These are phyloP conservation scores for Apotomis betuletana DNA, from an alignment of 2,888 invertebrate species.

Conservation along the genomic window DNA sequence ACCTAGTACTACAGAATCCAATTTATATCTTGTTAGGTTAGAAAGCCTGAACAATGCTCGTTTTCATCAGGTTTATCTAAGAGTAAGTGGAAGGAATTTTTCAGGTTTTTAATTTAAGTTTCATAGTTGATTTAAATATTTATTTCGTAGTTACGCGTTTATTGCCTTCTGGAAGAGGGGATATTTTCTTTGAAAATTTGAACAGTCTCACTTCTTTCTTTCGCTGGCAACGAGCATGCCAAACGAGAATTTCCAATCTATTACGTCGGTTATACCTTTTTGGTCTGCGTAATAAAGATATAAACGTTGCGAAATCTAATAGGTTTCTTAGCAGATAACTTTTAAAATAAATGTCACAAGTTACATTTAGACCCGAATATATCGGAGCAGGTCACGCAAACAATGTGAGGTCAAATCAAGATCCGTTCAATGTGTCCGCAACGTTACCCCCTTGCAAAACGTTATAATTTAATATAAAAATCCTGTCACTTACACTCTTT, in stretches of 20 bases:
- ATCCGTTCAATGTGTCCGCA: background rate
- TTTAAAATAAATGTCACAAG: conserved; percentile 4
- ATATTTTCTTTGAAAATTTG: too few species aligned
- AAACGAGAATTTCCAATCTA: too few species aligned
- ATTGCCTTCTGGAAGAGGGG: too few species aligned
- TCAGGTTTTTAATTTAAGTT: too few species aligned
- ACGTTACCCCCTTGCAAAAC: background rate
- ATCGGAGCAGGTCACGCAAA: conserved; percentile 18
- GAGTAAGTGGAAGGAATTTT: too few species aligned
- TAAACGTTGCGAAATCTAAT: background rate
- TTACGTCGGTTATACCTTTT: too few species aligned
- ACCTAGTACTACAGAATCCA: conserved; percentile 24
- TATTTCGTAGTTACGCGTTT: too few species aligned
- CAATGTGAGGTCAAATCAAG: conserved; percentile 29
- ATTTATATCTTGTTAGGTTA: conserved; percentile 9
- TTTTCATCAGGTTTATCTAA: too few species aligned
- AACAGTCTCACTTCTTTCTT: too few species aligned
- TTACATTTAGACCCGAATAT: background rate
- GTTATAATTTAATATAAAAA: conserved; percentile 1
- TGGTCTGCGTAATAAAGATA: too few species aligned
- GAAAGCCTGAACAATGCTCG: background rate
- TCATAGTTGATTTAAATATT: too few species aligned
- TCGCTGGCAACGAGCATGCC: too few species aligned
- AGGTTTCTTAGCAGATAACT: background rate
- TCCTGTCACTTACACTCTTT: background rate